These are phyloP conservation scores for Heliocidaris erythrogramma DNA, from an alignment of 35 echinoderm and acorn worm species.

Conservation along the genomic window DNA sequence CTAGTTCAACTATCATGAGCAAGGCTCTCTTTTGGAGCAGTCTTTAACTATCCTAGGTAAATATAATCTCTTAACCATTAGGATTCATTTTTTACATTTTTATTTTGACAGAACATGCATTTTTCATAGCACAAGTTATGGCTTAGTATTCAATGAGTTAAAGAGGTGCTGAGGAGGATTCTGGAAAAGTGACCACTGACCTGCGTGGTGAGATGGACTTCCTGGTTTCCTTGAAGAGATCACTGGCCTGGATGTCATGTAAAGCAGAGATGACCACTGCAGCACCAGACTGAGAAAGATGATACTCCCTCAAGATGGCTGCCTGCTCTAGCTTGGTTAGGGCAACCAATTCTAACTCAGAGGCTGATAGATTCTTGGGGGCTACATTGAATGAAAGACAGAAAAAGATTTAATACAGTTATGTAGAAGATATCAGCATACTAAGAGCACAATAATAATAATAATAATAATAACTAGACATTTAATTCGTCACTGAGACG, in stretches of 20 bases:
- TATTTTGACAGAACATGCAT: too few relatives aligned
- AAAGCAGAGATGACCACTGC: slow-evolving; percentile 81
- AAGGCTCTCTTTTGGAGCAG: too few relatives aligned
- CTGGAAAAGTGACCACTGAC: slow-evolving; percentile 16
- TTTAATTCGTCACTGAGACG: too few relatives aligned
- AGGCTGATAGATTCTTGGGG: slow-evolving; percentile 66
- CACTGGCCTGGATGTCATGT: slow-evolving; percentile 73
- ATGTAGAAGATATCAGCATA: neutral
- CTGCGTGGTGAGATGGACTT: slow-evolving; percentile 58
- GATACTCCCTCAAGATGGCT: slow-evolving; percentile 70
- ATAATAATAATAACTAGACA: too few relatives aligned
- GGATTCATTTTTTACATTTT: too few relatives aligned
- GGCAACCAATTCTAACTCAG: slow-evolving; percentile 88
- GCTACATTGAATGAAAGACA: neutral
- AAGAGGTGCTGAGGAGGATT: too few relatives aligned
- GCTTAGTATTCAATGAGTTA: too few relatives aligned
- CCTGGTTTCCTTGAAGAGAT: slow-evolving; percentile 70
- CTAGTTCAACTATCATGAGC: too few relatives aligned
- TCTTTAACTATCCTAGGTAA: too few relatives aligned
- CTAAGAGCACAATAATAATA: neutral
- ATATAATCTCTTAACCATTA: too few relatives aligned
- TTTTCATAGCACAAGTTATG: too few relatives aligned
- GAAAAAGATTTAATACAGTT: neutral
- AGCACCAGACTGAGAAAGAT: slow-evolving; percentile 67
- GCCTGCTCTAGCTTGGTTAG: slow-evolving; percentile 90